Conservation (phyloP, 2,797 vertebrate species). For the Chloroceryle amazona region DNA sequence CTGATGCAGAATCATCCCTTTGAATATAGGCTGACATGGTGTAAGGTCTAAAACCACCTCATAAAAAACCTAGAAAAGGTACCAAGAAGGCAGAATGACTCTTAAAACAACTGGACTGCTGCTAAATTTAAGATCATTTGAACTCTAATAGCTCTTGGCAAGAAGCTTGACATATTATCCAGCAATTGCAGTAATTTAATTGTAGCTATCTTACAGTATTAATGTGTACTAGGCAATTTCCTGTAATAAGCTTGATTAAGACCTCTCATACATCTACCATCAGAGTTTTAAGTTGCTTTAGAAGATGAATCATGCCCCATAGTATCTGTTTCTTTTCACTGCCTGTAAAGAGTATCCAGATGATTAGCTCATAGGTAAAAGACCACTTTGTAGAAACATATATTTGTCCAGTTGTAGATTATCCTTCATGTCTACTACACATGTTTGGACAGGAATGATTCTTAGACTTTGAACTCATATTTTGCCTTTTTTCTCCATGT, state of each 20-base stretch:
- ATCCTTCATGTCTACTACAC: not conserved
- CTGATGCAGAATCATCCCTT: not conserved
- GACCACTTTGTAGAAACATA: not conserved
- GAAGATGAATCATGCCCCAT: not conserved
- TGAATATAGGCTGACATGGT: not conserved
- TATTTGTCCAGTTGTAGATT: not conserved
- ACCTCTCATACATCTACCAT: not conserved
- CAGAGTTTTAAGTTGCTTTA: not conserved
- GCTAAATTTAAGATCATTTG: conserved; percentile 42
- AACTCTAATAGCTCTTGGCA: conserved; percentile 57
- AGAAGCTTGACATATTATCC: conserved; percentile 57
- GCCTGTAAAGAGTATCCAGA: not conserved
- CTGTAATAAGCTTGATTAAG: conserved; percentile 58
- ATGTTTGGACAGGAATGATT: not conserved
- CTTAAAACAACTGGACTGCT: conserved; percentile 1
- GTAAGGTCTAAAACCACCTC: not conserved
- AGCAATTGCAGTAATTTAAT: conserved; percentile 69
- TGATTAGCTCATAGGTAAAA: not conserved
- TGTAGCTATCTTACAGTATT: conserved; percentile 53
- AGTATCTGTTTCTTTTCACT: not conserved
- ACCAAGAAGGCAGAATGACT: not conserved
- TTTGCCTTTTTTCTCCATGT: not conserved
- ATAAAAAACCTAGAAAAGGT: not conserved
- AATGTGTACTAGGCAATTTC: conserved; percentile 55
- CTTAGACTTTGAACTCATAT: not conserved